Base-by-base conservation (phyloP, 2,888 invertebrate species). In the Cosmia pyralina region DNA sequence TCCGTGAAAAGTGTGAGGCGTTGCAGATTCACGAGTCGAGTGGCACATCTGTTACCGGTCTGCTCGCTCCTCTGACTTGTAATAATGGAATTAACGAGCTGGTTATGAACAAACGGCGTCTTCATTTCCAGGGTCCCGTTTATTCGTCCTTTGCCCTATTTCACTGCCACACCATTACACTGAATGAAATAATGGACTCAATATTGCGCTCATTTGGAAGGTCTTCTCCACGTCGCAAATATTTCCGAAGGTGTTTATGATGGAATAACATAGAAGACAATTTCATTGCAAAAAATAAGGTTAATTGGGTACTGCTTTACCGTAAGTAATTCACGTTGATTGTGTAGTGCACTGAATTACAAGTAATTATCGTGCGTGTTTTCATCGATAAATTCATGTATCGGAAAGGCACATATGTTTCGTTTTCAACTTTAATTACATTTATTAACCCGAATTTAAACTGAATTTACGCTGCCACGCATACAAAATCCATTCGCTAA, bases 51-150 rank as follows among this genome's bases (percentile, higher is more conserved):
- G 95, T 94, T 94, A 93, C 95, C 93, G 90, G 92, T 90, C 90
- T 89, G 90, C 89, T 90, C 93, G 94, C 94, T 94, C 92, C 92
- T 93, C 93, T 93, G 94, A 94, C 93, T 95, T 94, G 95, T 94
- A 92, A 95, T 95, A 95, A 96, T 94, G 92, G 94, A 95, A 95
- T 95, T 95, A 96, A 96, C 95, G 94, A 94, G 94, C 95, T 95
- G 96, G 94, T 96, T 95, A 95, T 95, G 95, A 95, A 96, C 95
- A 94, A 96, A 95, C 94, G 95, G 92, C 93, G 94, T 95, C 95
- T 95, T 95, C 94, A 95, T 95, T 95, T 95, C 92, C 94, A 95
- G 92, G 92, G 92, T 90, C 90, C 91, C 93, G 92, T 94, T 94
- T 94, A 91, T 93, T 93, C 89, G 90, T 91, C 90, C 94, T 94